Conservation (phyloP, 2,888 invertebrate genomes). For the Eupithecia inturbata region DNA sequence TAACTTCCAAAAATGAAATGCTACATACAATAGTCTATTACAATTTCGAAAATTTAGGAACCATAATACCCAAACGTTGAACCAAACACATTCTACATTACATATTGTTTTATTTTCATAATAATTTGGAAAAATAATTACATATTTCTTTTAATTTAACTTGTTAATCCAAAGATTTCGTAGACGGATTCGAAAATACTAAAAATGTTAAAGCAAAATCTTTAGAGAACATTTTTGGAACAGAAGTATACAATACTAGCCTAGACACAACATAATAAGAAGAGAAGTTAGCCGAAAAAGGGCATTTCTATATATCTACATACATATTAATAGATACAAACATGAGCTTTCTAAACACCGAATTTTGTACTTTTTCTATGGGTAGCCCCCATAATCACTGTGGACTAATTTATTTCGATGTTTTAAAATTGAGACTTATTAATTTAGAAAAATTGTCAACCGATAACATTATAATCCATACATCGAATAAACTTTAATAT, state of each 20-base stretch:
- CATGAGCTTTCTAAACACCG: slow-evolving; percentile 80
- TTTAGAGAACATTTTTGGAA: slow-evolving; percentile 72
- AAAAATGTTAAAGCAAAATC: slow-evolving; percentile 73
- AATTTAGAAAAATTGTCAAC: slow-evolving; percentile 82
- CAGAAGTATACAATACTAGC: slow-evolving; percentile 76
- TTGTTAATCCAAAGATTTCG: slow-evolving; percentile 78
- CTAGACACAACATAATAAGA: slow-evolving; percentile 72
- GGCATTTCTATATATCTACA: slow-evolving; percentile 75
- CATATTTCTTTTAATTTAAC: slow-evolving; percentile 73
- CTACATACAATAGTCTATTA: slow-evolving; percentile 84
- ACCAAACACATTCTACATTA: slow-evolving; percentile 77
- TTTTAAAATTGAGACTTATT: slow-evolving; percentile 79
- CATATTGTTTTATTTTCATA: slow-evolving; percentile 73
- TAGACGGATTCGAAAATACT: slow-evolving; percentile 81
- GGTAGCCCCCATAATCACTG: slow-evolving; percentile 79
- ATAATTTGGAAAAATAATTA: slow-evolving; percentile 83
- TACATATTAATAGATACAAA: slow-evolving; percentile 77
- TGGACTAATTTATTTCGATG: slow-evolving; percentile 83
- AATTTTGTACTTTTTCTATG: slow-evolving; percentile 82
- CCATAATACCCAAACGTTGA: slow-evolving; percentile 84
- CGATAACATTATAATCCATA: slow-evolving; percentile 70
- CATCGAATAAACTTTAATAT: slow-evolving; percentile 59
- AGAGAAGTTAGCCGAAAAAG: slow-evolving; percentile 71
- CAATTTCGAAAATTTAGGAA: slow-evolving; percentile 85
- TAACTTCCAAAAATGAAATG: slow-evolving; percentile 80